A percentile compares a stretch with the other conserved stretches of the same genome.
Evolutionary conservation across 2,888 invertebrate genomes (phyloP).

Genomic region (Smittia sp.): DNA sequence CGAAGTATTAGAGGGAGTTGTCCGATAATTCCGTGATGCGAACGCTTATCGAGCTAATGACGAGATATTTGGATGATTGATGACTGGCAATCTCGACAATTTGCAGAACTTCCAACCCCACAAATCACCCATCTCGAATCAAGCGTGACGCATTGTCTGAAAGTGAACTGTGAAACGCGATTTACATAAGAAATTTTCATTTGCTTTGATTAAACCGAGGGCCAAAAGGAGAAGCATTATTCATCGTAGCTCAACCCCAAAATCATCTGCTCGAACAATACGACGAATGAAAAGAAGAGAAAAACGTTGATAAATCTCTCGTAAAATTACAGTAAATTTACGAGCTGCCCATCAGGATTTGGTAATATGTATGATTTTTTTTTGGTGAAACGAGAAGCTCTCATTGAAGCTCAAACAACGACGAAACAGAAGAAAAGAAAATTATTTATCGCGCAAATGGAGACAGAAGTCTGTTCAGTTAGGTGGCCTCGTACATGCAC

Average conservation of each 20-base stretch:
- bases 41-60: no score
- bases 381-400: neutral
- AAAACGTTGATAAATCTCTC: neutral
- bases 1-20: no score
- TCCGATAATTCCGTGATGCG: no score
- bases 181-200: neutral
- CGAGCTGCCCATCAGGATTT: neutral
- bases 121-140: neutral
- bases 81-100: no score
- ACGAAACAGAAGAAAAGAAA: slow-evolving; percentile 9
- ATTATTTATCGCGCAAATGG: slow-evolving; percentile 36
- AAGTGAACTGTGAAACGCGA: neutral
- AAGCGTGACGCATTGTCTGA: neutral
- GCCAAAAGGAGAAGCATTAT: neutral
- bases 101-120: no score
- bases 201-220: neutral
- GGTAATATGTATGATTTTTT: neutral
- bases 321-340: neutral
- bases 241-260: neutral
- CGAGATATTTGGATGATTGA: no score
- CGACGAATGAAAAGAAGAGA: neutral
- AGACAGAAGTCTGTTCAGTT: slow-evolving; percentile 35
- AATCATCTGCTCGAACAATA: neutral
- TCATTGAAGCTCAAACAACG: neutral
- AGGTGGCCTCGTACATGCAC: neutral